Base-by-base conservation (phyloP, 2,113 vertebrate species). In the Notothenia coriiceps region DNA sequence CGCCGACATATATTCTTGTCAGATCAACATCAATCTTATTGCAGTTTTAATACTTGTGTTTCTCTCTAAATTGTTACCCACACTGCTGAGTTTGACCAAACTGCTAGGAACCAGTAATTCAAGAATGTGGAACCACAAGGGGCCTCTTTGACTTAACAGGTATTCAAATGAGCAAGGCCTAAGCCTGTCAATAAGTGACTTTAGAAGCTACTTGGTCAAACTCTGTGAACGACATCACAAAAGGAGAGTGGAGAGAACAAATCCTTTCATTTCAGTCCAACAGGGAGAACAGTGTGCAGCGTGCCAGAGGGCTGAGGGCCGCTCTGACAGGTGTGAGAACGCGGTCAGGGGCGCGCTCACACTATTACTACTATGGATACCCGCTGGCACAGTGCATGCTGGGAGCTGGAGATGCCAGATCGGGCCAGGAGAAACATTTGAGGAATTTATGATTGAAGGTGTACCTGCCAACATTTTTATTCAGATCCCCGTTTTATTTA, bases 241-340 rank as follows among this genome's bases (percentile, higher is more conserved):
- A 88, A 80, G 74, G 46, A 57, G 64, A 2, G 3, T 10, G 0
- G 66, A 40, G 69, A 77, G 84, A 79, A 74, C 50, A 60, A 78
- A 83, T 74, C 66, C 81, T 92, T 90, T 89, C 70, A 88, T 83
- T 82, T 75, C 52, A 55, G 80, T 77, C 86, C 80, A 73, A 70
- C 76, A 49, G 35, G 57, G 33, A 65, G 18, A 50, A 17, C 43
- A 17, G 70, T 11, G 17, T 15, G 71, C 60, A 46, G 73, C 5
- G 74, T 62, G 80, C 79, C 66, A 80, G 82, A 61, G 69, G 79
- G 63, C 70, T 10, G 49, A 63, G 47, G 60, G 78, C 55, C 60
- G 57, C 66, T 46, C 52, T 89, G 84, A 87, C 89, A 92, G 91
- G 91, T 93, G 92, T 87, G 80, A 82, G 82, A 85, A 83, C 76